Conservation (phyloP, 2,888 invertebrate species). For the Gastrophysa polygoni region DNA sequence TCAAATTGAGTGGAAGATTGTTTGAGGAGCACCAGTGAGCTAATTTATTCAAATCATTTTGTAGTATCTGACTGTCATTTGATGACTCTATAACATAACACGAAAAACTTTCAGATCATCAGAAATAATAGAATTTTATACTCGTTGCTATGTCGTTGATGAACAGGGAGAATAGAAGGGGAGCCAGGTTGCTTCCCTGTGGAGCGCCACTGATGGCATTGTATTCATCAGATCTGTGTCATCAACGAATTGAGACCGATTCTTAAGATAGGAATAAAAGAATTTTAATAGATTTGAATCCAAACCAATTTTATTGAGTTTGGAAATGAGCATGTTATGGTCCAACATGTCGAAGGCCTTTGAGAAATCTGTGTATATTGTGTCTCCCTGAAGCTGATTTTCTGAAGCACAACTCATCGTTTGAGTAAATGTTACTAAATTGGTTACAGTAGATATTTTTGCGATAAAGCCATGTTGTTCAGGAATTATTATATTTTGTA, state of each 20-base stretch:
- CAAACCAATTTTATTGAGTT: conserved; percentile 6
- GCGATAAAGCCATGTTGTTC: conserved; percentile 2
- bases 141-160: not conserved
- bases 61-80: not conserved
- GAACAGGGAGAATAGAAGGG: not conserved
- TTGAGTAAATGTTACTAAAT: conserved; percentile 3
- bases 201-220: not conserved
- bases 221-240: not conserved
- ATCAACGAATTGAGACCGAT: not conserved
- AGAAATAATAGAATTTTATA: not conserved
- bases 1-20: not conserved
- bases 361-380: not conserved
- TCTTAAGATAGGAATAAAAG: conserved; percentile 1
- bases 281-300: not conserved
- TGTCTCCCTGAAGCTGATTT: conserved; percentile 7
- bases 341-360: not conserved
- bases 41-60: not conserved
- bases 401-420: conserved; percentile 3
- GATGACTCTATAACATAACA: not conserved
- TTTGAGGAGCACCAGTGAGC: not conserved
- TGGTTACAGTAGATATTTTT: conserved; percentile 2
- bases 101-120: not conserved
- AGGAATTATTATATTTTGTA: conserved; percentile 12
- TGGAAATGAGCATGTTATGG: not conserved
- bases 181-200: not conserved